These are phyloP conservation scores for Rhinopithecus roxellana DNA, from an alignment of 2,113 vertebrate species.

Conservation along the genomic window DNA sequence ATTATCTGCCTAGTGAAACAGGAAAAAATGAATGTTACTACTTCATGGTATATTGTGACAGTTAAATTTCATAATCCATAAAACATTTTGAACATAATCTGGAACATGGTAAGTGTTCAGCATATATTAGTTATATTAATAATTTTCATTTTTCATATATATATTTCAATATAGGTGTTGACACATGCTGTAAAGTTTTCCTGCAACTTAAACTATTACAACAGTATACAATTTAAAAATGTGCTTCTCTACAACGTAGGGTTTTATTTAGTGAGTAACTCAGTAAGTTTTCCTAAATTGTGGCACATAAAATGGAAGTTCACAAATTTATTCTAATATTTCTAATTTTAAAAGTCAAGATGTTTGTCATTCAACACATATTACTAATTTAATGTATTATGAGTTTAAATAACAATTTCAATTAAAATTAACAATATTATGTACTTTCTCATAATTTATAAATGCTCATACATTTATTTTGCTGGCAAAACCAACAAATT, in stretches of 20 bases:
- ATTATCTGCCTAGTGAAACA: background rate
- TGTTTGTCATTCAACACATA: background rate
- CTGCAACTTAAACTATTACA: background rate
- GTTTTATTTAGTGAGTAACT: background rate
- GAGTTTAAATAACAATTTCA: background rate
- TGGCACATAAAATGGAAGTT: background rate
- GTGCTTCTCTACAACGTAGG: background rate
- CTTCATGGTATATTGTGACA: background rate
- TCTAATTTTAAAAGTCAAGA: background rate
- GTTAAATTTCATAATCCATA: background rate
- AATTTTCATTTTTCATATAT: background rate
- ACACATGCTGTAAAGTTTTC: background rate
- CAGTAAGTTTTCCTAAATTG: background rate
- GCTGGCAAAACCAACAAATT: background rate
- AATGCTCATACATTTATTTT: background rate
- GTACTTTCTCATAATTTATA: background rate
- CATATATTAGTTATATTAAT: background rate
- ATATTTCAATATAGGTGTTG: background rate
- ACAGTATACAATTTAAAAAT: background rate
- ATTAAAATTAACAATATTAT: background rate
- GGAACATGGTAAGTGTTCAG: background rate
- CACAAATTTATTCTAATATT: background rate
- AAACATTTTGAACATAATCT: background rate
- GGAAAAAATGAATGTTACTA: background rate
- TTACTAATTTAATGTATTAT: background rate